Conservation (phyloP, 2,888 invertebrate species). For the Tetheella fluctuosa region DNA sequence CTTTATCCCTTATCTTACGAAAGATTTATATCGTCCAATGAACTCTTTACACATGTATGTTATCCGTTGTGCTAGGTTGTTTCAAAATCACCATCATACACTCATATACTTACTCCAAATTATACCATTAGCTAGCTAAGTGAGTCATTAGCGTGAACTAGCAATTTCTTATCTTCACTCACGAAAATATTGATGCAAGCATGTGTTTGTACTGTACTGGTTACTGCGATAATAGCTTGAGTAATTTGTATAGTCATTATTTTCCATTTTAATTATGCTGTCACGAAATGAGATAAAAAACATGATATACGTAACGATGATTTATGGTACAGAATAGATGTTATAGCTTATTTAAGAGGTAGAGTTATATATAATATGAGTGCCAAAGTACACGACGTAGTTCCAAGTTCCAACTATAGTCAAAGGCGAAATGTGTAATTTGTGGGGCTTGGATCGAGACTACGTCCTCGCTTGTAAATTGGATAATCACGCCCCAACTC, state of each 20-base stretch:
- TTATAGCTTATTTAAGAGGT: background rate
- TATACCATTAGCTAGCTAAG: background rate
- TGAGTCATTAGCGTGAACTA: background rate
- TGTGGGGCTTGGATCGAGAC: conserved; percentile 41
- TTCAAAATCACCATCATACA: background rate
- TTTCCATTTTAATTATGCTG: conserved; percentile 39
- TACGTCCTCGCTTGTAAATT: conserved; percentile 73
- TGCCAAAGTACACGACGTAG: background rate
- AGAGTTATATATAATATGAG: background rate
- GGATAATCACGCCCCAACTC: conserved; percentile 74
- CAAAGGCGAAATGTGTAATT: conserved; percentile 49
- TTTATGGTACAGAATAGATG: background rate
- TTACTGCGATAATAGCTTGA: conserved; percentile 37
- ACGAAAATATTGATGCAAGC: conserved; percentile 57
- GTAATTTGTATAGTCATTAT: conserved; percentile 33
- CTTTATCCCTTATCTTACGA: conserved; percentile 37
- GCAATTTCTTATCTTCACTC: conserved; percentile 19
- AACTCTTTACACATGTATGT: conserved; percentile 25
- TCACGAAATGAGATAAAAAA: conserved; percentile 30
- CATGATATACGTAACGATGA: conserved; percentile 23
- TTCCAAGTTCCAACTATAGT: conserved; percentile 12
- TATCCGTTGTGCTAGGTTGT: background rate
- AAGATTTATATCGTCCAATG: conserved; percentile 46
- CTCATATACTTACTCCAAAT: background rate
- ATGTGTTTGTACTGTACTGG: conserved; percentile 43